phyloP scores from a whole-genome alignment of 1,140 invertebrate species.

The Gonioctena quinquepunctata region DNA sequence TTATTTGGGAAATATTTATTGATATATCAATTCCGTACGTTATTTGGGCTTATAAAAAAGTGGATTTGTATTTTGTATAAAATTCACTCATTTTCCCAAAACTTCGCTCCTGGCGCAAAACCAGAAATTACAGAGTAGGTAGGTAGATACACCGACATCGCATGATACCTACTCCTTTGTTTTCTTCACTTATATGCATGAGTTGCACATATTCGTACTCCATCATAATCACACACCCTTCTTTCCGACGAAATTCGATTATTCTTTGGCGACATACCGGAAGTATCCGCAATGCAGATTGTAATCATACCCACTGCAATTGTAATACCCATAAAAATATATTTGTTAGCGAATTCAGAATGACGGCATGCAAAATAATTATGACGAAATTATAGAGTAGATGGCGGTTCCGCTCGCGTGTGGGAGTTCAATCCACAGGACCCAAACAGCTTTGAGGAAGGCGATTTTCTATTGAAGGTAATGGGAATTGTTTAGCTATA shows the following conservation, averaged over 20 bases:
- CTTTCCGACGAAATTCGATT: background rate
- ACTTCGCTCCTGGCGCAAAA: too few relatives aligned
- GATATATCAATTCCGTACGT: too few relatives aligned
- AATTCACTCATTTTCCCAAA: too few relatives aligned
- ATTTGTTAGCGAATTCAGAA: background rate
- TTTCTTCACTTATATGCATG: background rate
- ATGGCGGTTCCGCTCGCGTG: background rate
- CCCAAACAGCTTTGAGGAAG: background rate
- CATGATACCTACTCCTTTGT: background rate
- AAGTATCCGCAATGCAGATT: background rate
- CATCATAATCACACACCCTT: background rate
- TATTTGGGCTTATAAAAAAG: too few relatives aligned
- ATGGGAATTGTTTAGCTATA: background rate
- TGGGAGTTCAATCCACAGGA: background rate
- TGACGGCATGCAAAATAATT: background rate
- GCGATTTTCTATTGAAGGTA: background rate
- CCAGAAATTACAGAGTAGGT: too few relatives aligned
- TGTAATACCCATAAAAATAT: background rate
- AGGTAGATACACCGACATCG: background rate
- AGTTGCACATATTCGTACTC: background rate
- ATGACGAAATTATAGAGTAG: conserved; percentile 1
- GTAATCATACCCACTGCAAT: background rate
- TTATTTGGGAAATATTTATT: too few relatives aligned
- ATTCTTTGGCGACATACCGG: conserved; percentile 1
- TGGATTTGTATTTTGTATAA: too few relatives aligned